Conservation (phyloP, 2,113 vertebrate species). For the Hippoglossus stenolepis region DNA sequence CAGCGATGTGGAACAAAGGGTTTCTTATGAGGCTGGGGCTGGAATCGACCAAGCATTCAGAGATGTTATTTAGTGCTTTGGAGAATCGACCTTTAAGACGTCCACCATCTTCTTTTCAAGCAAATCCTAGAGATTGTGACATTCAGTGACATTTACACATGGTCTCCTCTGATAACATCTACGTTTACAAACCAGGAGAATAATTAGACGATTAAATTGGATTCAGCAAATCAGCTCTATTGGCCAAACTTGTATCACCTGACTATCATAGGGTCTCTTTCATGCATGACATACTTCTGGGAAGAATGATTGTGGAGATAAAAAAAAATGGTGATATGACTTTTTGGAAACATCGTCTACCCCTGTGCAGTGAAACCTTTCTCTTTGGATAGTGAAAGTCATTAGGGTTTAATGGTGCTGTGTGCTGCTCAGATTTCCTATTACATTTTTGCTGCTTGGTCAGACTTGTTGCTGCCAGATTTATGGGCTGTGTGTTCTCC, state of each 20-base stretch:
- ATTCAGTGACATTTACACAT: neutral
- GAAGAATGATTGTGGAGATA: no score
- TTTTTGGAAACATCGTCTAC: neutral
- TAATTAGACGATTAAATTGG: neutral
- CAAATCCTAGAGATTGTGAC: neutral
- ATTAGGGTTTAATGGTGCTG: conserved; percentile 13
- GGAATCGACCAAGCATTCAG: neutral
- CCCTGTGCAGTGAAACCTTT: neutral
- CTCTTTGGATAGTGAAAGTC: conserved; percentile 14
- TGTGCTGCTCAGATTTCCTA: conserved; percentile 15
- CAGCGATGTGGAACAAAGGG: neutral
- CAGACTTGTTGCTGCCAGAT: conserved; percentile 35
- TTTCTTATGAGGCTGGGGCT: neutral
- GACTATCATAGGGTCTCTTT: neutral
- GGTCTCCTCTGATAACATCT: neutral
- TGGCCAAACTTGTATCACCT: neutral
- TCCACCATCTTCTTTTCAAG: neutral
- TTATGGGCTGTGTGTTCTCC: conserved; percentile 29
- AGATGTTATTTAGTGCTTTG: neutral
- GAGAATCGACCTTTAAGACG: neutral
- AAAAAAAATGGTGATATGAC: no score
- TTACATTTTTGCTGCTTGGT: conserved; percentile 29
- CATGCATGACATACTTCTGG: neutral
- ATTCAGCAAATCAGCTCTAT: neutral
- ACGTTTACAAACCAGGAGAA: neutral